Evolutionary conservation across 1,140 invertebrate species (phyloP).

Genomic region (Drosophila nigromelanica): DNA sequence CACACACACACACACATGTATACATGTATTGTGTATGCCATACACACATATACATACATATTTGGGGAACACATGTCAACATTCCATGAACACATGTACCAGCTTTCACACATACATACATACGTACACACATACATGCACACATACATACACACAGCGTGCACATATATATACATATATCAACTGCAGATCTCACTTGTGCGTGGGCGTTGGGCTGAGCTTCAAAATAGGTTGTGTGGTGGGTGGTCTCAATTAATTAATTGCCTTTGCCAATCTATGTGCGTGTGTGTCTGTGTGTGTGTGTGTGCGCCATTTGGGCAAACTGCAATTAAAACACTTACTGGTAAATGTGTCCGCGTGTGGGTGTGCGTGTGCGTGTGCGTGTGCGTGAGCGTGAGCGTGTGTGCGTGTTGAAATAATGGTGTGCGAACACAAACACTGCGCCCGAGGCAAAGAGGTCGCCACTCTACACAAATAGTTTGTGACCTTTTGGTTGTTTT

Average conservation of each 20-base stretch:
- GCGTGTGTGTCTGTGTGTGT: not conserved
- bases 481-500: slow-evolving; percentile 79
- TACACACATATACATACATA: slow-evolving; percentile 65
- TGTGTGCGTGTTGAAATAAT: slow-evolving; percentile 51
- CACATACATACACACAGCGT: slow-evolving; percentile 1
- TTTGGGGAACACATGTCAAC: slow-evolving; percentile 80
- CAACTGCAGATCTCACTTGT: slow-evolving; percentile 45
- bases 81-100: slow-evolving; percentile 80
- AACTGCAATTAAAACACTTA: slow-evolving; percentile 79
- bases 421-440: slow-evolving; percentile 59
- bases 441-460: slow-evolving; percentile 65
- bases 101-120: slow-evolving; percentile 51
- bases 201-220: slow-evolving; percentile 51
- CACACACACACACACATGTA: no score
- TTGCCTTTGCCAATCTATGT: slow-evolving; percentile 56
- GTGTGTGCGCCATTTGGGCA: slow-evolving; percentile 62
- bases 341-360: slow-evolving; percentile 44
- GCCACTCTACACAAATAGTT: slow-evolving; percentile 76
- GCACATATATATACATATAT: not conserved
- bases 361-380: slow-evolving; percentile 21
- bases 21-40: slow-evolving; percentile 14
- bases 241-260: slow-evolving; percentile 77
- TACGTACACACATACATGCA: slow-evolving; percentile 2
- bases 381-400: slow-evolving; percentile 26
- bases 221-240: slow-evolving; percentile 36